Conservation (phyloP, 1,140 invertebrate genomes). For the Arion vulgaris region DNA sequence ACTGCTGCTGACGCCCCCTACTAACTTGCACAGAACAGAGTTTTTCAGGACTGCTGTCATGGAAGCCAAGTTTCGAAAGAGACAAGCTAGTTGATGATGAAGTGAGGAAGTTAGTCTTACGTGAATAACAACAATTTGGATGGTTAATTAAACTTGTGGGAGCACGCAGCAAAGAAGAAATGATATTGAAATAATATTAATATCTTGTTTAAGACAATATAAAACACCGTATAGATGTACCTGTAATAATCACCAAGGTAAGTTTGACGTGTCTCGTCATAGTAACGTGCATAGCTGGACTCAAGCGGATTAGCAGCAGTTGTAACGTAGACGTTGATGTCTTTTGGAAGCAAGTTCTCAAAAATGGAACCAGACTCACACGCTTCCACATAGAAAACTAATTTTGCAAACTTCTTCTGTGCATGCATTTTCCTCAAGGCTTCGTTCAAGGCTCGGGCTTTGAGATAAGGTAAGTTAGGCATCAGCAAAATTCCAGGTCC, state of each 20-base stretch:
- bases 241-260: slow-evolving; percentile 79
- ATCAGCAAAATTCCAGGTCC: slow-evolving; percentile 75
- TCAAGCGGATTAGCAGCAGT: slow-evolving; percentile 79
- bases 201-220: too few species aligned
- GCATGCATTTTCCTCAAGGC: slow-evolving; percentile 74
- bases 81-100: too few species aligned
- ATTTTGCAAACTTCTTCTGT: slow-evolving; percentile 73
- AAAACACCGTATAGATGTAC: too few species aligned
- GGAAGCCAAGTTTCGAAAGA: too few species aligned
- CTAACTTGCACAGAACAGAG: too few species aligned
- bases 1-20: too few species aligned
- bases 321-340: slow-evolving; percentile 78
- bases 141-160: too few species aligned
- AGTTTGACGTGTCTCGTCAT: slow-evolving; percentile 72
- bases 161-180: too few species aligned
- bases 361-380: slow-evolving; percentile 82
- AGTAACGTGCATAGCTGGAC: slow-evolving; percentile 78
- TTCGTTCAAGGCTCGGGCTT: slow-evolving; percentile 71
- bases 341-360: slow-evolving; percentile 75
- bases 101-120: too few species aligned
- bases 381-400: slow-evolving; percentile 80
- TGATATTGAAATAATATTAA: too few species aligned
- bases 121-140: too few species aligned
- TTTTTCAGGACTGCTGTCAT: too few species aligned
- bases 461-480: slow-evolving; percentile 62